Percentiles rank a stretch among this genome's conserved stretches.
Conservation (phyloP, 2,113 vertebrate genomes). For the Paratilapia polleni region DNA sequence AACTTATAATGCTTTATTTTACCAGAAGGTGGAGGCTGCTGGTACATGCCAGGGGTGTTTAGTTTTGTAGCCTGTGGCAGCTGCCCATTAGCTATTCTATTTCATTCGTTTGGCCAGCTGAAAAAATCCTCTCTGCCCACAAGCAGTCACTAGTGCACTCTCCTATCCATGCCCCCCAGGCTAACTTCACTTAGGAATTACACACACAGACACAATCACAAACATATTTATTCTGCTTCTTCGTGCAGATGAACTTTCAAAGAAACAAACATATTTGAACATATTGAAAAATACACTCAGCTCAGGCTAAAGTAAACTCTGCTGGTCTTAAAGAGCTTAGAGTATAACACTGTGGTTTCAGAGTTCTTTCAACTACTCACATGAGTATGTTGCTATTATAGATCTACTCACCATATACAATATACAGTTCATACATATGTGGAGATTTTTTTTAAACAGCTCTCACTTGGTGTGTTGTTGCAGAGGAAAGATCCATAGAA, state of each 20-base stretch:
- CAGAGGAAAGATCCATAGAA: not conserved
- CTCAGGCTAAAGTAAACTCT: not conserved
- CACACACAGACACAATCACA: constrained; percentile 5
- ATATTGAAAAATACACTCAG: not conserved
- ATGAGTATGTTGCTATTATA: too few relatives aligned
- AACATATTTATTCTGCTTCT: not conserved
- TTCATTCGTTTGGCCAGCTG: constrained; percentile 48
- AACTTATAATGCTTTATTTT: not conserved
- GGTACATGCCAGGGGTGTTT: constrained; percentile 31
- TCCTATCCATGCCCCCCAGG: not conserved
- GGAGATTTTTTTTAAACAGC: not conserved
- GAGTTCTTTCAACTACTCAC: not conserved
- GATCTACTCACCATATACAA: not conserved
- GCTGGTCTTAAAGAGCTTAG: not conserved
- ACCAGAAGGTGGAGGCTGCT: not conserved
- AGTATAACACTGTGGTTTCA: not conserved
- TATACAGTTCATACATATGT: not conserved
- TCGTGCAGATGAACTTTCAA: constrained; percentile 22
- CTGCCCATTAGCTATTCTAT: constrained; percentile 58
- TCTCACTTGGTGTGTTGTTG: not conserved
- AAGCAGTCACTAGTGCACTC: not conserved
- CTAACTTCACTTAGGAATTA: constrained; percentile 13
- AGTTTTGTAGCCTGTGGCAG: constrained; percentile 26
- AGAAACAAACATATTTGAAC: constrained; percentile 13
- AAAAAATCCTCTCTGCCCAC: constrained; percentile 34